Conservation (phyloP, 2,797 vertebrate species). For the Propithecus perrieri region DNA sequence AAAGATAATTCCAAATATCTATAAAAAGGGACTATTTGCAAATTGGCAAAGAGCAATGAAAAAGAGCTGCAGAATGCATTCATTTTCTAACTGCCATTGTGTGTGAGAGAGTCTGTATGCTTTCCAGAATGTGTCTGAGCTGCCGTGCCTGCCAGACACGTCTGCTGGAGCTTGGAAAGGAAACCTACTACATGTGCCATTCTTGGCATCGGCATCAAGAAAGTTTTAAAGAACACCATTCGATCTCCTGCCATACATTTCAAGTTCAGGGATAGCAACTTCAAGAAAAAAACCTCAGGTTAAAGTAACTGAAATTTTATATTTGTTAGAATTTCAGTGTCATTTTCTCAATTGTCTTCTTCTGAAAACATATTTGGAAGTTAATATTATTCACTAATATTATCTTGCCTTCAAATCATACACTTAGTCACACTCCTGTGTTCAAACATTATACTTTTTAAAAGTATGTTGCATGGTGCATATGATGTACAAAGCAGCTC, state of each 20-base stretch:
- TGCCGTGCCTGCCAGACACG: neutral
- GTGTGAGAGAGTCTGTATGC: neutral
- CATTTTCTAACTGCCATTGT: neutral
- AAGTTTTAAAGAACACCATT: neutral
- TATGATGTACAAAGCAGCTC: neutral
- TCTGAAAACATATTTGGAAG: neutral
- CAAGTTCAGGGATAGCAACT: neutral
- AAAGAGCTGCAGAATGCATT: neutral
- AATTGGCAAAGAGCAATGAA: conserved; percentile 24
- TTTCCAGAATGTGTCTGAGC: neutral
- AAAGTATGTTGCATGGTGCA: neutral
- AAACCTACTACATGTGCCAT: neutral
- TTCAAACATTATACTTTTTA: neutral
- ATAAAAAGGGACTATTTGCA: neutral
- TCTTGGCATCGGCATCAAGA: neutral
- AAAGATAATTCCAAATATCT: conserved; percentile 6
- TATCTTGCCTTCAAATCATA: neutral
- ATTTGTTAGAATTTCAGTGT: neutral
- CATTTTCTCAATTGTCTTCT: neutral
- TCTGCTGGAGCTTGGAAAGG: neutral
- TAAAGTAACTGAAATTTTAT: neutral
- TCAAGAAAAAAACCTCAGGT: neutral
- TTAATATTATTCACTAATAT: neutral
- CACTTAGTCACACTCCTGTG: neutral
- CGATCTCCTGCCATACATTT: neutral